These are phyloP conservation scores for Boloria euphrosyne DNA, from an alignment of 2,888 invertebrate genomes.

Conservation along the genomic window DNA sequence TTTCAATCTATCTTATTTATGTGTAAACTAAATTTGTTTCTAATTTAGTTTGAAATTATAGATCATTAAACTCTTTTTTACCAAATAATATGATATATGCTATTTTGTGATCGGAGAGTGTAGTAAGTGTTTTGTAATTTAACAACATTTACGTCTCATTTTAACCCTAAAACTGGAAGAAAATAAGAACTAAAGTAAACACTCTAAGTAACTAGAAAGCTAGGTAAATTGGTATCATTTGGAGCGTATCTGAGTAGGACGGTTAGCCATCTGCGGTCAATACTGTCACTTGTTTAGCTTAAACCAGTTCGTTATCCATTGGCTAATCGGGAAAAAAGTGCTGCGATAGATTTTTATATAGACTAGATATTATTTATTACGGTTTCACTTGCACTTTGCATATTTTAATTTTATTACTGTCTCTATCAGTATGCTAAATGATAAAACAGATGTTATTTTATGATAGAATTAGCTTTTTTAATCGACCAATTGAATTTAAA, in stretches of 20 bases:
- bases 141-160: neutral
- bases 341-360: neutral
- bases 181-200: neutral
- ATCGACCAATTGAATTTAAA: too few relatives aligned
- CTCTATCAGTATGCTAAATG: too few relatives aligned
- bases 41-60: too few relatives aligned
- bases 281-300: conserved; percentile 24
- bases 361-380: neutral
- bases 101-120: too few relatives aligned
- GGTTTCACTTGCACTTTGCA: neutral
- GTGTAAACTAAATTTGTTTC: too few relatives aligned
- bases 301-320: conserved; percentile 21
- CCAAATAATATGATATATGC: too few relatives aligned
- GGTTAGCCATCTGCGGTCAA: conserved; percentile 52
- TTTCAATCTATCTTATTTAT: too few relatives aligned
- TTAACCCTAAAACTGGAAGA: neutral
- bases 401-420: neutral
- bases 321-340: conserved; percentile 15
- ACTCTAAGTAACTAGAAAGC: conserved; percentile 16
- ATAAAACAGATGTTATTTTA: too few relatives aligned
- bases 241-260: conserved; percentile 50
- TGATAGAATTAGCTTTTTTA: too few relatives aligned
- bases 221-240: conserved; percentile 39
- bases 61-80: too few relatives aligned
- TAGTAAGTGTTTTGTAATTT: too few relatives aligned